phyloP scores from a whole-genome alignment of 2,797 vertebrate genomes.

The Epinephelus malabaricus region DNA sequence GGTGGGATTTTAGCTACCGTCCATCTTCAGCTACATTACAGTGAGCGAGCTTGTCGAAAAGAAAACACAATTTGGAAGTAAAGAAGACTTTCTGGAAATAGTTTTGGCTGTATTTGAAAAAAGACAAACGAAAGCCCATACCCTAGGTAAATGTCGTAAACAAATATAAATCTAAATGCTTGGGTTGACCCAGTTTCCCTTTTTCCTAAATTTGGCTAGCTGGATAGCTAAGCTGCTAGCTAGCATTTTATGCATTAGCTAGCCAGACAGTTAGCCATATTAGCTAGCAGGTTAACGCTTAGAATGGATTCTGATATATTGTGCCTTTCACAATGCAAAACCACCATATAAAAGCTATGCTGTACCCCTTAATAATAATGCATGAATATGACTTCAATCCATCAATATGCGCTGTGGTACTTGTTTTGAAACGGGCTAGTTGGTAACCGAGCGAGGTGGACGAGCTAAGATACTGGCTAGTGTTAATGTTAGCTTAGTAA shows the following conservation, averaged over 20 bases:
- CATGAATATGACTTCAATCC: constrained; percentile 59
- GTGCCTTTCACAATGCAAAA: constrained; percentile 63
- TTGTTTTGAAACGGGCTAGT: constrained; percentile 59
- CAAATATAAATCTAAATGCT: constrained; percentile 72
- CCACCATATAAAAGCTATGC: constrained; percentile 53
- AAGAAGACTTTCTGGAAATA: constrained; percentile 85
- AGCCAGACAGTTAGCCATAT: constrained; percentile 75
- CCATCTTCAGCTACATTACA: constrained; percentile 90
- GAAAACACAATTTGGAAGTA: constrained; percentile 87
- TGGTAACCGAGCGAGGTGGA: constrained; percentile 70
- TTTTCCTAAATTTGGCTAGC: constrained; percentile 81
- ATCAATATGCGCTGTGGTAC: constrained; percentile 31
- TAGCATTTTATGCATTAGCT: constrained; percentile 81
- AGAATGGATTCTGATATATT: constrained; percentile 60
- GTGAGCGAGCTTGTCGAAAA: constrained; percentile 87
- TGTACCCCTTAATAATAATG: constrained; percentile 54
- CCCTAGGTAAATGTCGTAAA: constrained; percentile 85
- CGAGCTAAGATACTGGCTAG: constrained; percentile 70
- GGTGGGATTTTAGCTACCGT: constrained; percentile 85
- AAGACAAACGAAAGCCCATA: constrained; percentile 85
- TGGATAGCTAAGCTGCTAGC: constrained; percentile 79
- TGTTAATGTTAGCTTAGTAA: constrained; percentile 57
- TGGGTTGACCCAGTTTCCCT: constrained; percentile 83
- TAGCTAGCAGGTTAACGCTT: constrained; percentile 77
- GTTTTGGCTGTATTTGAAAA: constrained; percentile 82